Percentiles rank a stretch among this genome's conserved stretches.
Conservation (phyloP, 2,888 invertebrate species). For the Malacosoma neustria region DNA sequence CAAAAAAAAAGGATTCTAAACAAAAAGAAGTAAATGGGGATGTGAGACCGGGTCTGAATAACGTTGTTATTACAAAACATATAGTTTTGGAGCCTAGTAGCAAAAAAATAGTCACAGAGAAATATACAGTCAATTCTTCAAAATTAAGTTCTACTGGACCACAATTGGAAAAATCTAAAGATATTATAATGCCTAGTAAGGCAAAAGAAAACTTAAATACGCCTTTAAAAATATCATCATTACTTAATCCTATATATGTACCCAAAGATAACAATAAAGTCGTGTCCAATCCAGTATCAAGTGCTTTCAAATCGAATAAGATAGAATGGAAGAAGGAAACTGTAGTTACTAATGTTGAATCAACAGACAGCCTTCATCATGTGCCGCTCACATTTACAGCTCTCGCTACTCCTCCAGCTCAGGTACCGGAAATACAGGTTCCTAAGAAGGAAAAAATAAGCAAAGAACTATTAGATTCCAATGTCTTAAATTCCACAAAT, state of each 20-base stretch:
- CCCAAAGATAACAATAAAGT: slow-evolving; percentile 18
- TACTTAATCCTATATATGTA: slow-evolving; percentile 43
- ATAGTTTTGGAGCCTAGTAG: slow-evolving; percentile 17
- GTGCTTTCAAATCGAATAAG: slow-evolving; percentile 3
- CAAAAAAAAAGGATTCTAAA: slow-evolving; percentile 5
- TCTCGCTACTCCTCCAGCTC: too few relatives aligned
- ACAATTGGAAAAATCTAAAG: not conserved
- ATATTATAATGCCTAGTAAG: not conserved
- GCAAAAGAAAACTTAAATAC: slow-evolving; percentile 22
- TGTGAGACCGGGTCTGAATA: not conserved
- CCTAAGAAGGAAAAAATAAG: too few relatives aligned
- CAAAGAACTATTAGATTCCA: too few relatives aligned
- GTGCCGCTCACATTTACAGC: too few relatives aligned
- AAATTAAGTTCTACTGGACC: not conserved
- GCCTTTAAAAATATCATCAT: slow-evolving; percentile 53
- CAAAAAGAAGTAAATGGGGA: slow-evolving; percentile 2
- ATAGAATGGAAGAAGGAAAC: slow-evolving; percentile 1
- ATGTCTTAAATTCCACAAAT: too few relatives aligned
- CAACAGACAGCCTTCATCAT: not conserved
- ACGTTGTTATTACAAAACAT: slow-evolving; percentile 22
- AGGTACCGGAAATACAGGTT: too few relatives aligned
- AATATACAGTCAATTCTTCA: not conserved
- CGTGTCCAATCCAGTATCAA: not conserved
- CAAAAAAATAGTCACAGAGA: not conserved
- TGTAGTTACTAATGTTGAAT: slow-evolving; percentile 3